Evolutionary conservation across 2,113 vertebrate genomes (phyloP).

Genomic region (Cisticola juncidis): DNA sequence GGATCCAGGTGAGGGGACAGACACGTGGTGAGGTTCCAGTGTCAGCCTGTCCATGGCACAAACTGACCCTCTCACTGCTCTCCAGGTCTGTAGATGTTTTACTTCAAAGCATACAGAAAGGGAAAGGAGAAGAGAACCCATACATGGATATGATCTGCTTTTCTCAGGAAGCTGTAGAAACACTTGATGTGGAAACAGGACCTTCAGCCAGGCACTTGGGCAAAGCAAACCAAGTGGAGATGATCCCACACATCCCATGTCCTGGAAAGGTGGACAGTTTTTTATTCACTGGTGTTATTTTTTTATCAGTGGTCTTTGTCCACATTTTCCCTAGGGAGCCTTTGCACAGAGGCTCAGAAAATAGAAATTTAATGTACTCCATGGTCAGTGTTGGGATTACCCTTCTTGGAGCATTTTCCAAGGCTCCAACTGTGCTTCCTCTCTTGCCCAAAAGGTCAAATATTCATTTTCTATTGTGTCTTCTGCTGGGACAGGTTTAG

Average conservation of each 20-base stretch:
- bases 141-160: background rate
- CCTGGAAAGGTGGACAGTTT: background rate
- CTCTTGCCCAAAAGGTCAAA: background rate
- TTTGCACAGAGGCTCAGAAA: background rate
- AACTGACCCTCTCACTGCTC: background rate
- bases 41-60: background rate
- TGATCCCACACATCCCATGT: fast-evolving
- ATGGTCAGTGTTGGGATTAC: background rate
- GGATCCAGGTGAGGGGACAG: background rate
- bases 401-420: background rate
- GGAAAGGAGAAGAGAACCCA: background rate
- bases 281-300: background rate
- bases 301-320: background rate
- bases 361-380: background rate
- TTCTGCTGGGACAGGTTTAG: background rate
- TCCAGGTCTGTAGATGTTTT: background rate
- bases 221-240: background rate
- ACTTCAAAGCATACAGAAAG: background rate
- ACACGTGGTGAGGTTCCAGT: fast-evolving
- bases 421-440: background rate
- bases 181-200: background rate
- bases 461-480: background rate
- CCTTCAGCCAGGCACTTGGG: background rate
- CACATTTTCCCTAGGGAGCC: background rate
- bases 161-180: background rate